Percentiles rank a stretch among this genome's conserved stretches.
These are phyloP conservation scores for Alitta virens DNA, from an alignment of 2,888 invertebrate species.

Conservation along the genomic window DNA sequence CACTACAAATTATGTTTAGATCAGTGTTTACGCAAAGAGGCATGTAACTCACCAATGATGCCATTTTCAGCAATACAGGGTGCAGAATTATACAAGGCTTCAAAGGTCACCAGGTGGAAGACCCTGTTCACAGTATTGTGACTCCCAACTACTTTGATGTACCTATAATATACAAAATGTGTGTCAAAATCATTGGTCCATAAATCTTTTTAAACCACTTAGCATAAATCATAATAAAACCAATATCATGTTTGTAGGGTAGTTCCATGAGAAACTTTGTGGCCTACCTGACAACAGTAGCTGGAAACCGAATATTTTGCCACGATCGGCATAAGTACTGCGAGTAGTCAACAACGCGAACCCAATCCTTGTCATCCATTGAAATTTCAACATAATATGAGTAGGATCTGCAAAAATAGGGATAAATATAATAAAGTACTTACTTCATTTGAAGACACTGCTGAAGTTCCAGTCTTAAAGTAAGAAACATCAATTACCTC, in stretches of 20 bases:
- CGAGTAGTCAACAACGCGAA: conserved; percentile 87
- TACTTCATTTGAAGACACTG: too few species aligned
- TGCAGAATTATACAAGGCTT: conserved; percentile 80
- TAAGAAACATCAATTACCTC: conserved; percentile 59
- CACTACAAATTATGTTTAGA: too few species aligned
- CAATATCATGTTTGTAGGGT: too few species aligned
- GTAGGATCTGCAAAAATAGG: conserved; percentile 81
- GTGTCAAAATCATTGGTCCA: too few species aligned
- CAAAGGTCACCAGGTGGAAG: conserved; percentile 90
- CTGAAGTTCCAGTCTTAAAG: too few species aligned
- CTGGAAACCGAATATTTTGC: conserved; percentile 91
- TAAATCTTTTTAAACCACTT: too few species aligned
- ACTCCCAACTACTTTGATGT: conserved; percentile 70
- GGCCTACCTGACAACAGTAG: conserved; percentile 80
- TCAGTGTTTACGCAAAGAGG: too few species aligned
- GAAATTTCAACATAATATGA: conserved; percentile 93
- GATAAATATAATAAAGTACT: too few species aligned
- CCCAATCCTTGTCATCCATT: conserved; percentile 94
- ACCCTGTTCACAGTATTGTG: conserved; percentile 92
- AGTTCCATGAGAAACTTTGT: too few species aligned
- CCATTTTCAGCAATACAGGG: conserved; percentile 74
- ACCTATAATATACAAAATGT: too few species aligned
- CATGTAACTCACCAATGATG: conserved; percentile 61
- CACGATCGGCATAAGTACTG: conserved; percentile 91
- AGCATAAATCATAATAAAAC: too few species aligned